Percentiles rank a stretch among this genome's conserved stretches.
Conservation (phyloP, 1,140 invertebrate genomes). For the Brachionus plicatilis region DNA sequence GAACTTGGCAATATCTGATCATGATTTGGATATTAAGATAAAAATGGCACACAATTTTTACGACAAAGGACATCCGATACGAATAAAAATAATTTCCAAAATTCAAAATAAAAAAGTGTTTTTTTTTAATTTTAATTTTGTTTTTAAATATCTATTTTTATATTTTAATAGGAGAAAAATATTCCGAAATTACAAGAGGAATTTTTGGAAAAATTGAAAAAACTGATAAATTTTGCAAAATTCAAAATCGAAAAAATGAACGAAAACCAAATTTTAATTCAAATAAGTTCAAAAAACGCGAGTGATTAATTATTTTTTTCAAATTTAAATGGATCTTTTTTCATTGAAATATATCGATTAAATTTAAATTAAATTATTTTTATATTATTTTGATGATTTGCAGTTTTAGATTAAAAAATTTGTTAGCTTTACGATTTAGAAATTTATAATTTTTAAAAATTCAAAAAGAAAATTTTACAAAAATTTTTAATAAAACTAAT, state of each 20-base stretch:
- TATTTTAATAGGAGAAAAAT: slow-evolving; percentile 26
- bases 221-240: background rate
- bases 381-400: no score
- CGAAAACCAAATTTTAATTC: slow-evolving; percentile 12
- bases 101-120: slow-evolving; percentile 35
- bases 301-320: no score
- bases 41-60: slow-evolving; percentile 29
- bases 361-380: no score
- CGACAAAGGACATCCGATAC: slow-evolving; percentile 33
- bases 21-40: slow-evolving; percentile 32
- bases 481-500: no score
- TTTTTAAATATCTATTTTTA: background rate
- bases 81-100: slow-evolving; percentile 34
- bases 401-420: no score
- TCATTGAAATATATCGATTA: no score
- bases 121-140: background rate
- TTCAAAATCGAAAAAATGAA: background rate
- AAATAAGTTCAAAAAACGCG: slow-evolving; percentile 24
- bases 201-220: slow-evolving; percentile 16
- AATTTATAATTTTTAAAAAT: no score
- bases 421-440: no score
- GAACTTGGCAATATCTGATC: slow-evolving; percentile 26
- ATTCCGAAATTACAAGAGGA: slow-evolving; percentile 28
- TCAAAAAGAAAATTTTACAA: no score
- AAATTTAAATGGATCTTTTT: no score